Evolutionary conservation across 2,888 invertebrate species (phyloP).

Genomic region (Onchidella celtica): DNA sequence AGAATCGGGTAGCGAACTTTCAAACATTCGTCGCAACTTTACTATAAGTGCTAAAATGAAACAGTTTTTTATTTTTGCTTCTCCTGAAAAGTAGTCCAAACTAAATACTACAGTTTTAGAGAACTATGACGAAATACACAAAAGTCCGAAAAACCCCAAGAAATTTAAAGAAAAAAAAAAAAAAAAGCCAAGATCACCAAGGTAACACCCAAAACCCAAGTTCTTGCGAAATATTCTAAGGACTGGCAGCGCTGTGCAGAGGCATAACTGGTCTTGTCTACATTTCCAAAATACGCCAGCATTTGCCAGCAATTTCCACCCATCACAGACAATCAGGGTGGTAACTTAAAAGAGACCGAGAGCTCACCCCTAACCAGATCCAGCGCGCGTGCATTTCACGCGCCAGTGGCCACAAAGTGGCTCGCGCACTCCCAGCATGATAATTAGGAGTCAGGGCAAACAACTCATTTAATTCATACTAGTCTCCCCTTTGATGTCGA

Average conservation of each 20-base stretch:
- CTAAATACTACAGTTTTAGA: too few species aligned
- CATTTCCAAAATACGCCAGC: background rate
- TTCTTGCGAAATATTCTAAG: background rate
- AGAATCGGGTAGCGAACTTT: too few species aligned
- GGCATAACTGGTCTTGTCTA: background rate
- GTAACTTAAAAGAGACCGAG: background rate
- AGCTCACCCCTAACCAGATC: background rate
- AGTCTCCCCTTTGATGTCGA: background rate
- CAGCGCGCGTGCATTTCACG: background rate
- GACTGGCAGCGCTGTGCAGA: background rate
- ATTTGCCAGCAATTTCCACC: background rate
- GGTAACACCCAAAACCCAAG: background rate
- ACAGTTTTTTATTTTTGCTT: too few species aligned
- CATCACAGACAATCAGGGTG: background rate
- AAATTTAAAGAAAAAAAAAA: background rate
- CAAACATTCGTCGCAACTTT: too few species aligned
- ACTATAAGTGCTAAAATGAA: too few species aligned
- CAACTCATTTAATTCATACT: background rate
- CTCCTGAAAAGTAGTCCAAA: too few species aligned
- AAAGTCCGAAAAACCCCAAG: too few species aligned
- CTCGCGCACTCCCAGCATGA: background rate
- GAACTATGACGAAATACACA: too few species aligned
- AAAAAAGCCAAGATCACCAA: background rate
- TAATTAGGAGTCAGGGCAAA: background rate
- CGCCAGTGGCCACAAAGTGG: background rate